phyloP scores from a whole-genome alignment of 1,140 invertebrate species.

The Drosophila pseudoobscura region DNA sequence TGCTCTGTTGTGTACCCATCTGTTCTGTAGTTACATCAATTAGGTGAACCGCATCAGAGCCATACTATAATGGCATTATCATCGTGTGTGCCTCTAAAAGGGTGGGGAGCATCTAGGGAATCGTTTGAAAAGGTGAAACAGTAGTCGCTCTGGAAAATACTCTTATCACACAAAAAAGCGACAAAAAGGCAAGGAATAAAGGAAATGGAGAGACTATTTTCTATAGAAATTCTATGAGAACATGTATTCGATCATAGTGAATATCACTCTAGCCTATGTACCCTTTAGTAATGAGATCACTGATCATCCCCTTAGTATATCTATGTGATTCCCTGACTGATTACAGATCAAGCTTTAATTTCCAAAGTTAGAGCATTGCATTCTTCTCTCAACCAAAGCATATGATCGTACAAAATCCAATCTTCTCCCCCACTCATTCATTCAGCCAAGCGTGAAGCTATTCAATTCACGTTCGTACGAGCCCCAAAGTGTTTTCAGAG shows the following conservation, averaged over 20 bases:
- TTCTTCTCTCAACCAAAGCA: not conserved
- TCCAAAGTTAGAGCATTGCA: not conserved
- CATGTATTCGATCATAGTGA: no score
- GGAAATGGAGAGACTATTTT: no score
- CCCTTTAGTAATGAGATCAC: not conserved
- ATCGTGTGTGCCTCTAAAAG: conserved; percentile 14
- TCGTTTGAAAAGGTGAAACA: conserved; percentile 1
- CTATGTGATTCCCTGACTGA: no score
- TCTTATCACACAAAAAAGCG: not conserved
- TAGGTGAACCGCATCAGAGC: conserved; percentile 31
- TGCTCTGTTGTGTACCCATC: conserved; percentile 4
- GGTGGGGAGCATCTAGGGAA: conserved; percentile 17
- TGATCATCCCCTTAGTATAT: not conserved
- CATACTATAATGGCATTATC: conserved; percentile 43
- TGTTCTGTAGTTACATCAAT: conserved; percentile 45
- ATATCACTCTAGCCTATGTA: no score
- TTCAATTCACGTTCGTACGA: not conserved
- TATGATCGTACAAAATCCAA: not conserved
- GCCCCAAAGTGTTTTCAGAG: not conserved
- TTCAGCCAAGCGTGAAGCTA: not conserved
- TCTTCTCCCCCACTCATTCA: not conserved
- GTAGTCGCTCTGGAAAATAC: not conserved
- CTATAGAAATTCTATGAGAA: no score
- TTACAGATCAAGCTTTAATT: not conserved
- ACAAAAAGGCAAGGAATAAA: not conserved